Percentiles rank a stretch among this genome's conserved stretches.
Evolutionary conservation across 2,797 vertebrate genomes (phyloP).

Genomic region (Rhinichthys osculus): DNA sequence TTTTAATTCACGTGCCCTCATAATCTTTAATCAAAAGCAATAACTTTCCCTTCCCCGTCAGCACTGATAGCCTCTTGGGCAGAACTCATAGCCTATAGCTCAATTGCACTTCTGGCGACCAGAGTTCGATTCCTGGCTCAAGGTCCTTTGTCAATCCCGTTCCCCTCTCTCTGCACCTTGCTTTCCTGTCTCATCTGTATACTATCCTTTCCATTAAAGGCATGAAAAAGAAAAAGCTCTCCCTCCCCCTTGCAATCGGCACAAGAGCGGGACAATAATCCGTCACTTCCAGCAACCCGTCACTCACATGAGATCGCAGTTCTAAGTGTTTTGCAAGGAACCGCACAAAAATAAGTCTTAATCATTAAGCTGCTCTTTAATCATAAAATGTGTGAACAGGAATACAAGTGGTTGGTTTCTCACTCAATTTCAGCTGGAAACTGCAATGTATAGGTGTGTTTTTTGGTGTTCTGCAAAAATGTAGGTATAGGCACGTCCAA

Average conservation of each 20-base stretch:
- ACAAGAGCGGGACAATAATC: background rate
- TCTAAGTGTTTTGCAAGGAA: background rate
- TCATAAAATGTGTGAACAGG: background rate
- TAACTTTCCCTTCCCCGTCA: background rate
- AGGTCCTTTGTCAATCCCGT: too few relatives aligned
- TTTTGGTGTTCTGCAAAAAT: background rate
- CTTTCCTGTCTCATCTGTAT: background rate
- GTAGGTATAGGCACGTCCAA: background rate
- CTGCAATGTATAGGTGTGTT: background rate
- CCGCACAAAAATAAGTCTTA: too few relatives aligned
- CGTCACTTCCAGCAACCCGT: background rate
- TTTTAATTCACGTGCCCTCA: background rate
- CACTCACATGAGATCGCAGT: background rate
- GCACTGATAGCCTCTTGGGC: background rate
- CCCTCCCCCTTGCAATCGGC: too few relatives aligned
- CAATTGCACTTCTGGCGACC: too few relatives aligned
- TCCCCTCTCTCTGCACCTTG: too few relatives aligned
- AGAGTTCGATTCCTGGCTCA: too few relatives aligned
- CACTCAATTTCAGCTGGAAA: background rate
- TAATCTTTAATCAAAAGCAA: slow-evolving; percentile 2
- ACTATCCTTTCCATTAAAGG: background rate
- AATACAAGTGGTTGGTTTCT: background rate
- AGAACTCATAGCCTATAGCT: background rate
- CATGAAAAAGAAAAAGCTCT: background rate
- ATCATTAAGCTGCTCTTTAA: background rate